These are phyloP conservation scores for Leptopterna dolabrata DNA, from an alignment of 2,888 invertebrate genomes.

Conservation along the genomic window DNA sequence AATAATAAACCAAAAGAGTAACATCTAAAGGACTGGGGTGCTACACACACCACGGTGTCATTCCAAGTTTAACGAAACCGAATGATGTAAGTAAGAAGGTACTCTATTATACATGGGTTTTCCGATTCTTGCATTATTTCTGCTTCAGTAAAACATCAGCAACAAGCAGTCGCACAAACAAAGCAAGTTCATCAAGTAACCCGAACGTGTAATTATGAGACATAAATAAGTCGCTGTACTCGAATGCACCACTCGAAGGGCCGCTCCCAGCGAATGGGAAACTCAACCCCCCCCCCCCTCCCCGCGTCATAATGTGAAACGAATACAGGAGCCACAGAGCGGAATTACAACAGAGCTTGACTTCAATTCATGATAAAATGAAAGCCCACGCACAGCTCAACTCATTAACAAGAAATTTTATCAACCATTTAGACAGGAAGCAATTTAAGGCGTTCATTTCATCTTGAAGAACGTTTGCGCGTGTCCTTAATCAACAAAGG, in stretches of 20 bases:
- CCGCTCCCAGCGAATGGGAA: neutral
- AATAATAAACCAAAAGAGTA: no score
- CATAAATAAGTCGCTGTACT: neutral
- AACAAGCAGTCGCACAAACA: no score
- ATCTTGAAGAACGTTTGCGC: conserved; percentile 24
- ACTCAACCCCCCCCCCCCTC: no score
- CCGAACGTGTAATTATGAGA: no score
- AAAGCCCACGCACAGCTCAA: neutral
- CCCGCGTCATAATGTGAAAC: neutral
- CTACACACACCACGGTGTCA: no score
- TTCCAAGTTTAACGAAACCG: no score
- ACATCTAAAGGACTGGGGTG: no score
- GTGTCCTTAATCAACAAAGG: conserved; percentile 25
- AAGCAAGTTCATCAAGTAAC: no score
- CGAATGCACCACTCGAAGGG: neutral
- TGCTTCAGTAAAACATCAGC: no score
- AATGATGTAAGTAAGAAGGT: no score
- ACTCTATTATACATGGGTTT: no score
- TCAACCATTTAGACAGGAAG: conserved; percentile 40
- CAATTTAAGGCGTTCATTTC: conserved; percentile 42
- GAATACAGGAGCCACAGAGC: neutral
- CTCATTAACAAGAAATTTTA: conserved; percentile 36
- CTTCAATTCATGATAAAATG: conserved; percentile 14
- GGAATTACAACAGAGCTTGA: neutral
- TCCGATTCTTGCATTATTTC: no score